Base-by-base conservation (phyloP, 2,888 invertebrate genomes). In the Idaea straminata region DNA sequence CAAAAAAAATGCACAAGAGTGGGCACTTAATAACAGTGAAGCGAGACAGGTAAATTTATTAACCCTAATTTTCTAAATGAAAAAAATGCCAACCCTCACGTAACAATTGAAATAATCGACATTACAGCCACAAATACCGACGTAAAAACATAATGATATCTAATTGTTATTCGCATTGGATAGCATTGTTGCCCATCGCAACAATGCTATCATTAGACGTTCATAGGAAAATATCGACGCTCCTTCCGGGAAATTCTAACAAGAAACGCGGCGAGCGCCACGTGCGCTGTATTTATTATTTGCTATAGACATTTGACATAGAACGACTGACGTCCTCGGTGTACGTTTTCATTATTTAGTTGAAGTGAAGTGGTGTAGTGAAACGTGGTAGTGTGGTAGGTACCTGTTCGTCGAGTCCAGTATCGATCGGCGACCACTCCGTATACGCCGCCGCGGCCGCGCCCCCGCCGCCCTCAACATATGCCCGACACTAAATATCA, bases 331-430 rank as follows among this genome's bases (percentile, higher is more conserved):
- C 62, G 66, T 69, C 67, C 61, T 67, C 64, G 67, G 69, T 78
- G 81, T 85, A 81, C 79, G 82, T 80, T 85, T 89, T 85, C 85
- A 89, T 90, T 89, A 90, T 89, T 89, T 86, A 90, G 83, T 83
- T 83, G 80, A 25, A 25, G 25, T 25, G 25, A 25, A 25, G 25
- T 25, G 25, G 25, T 25, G 25, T 80, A 83, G 79, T 80, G 76
- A 80, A 83, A 79, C 75, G 66, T 62, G 66, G 65, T 59, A 66
- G 66, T 66, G 62, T 60, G 67, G 69, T 67, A 25, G 25, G 69
- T 69, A 74, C 81, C 85, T 84, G 83, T 25, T 25, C 25, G 25
- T 25, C 25, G 25, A 25, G 25, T 79, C 84, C 84, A 77, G 77
- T 75, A 84, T 83, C 83, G 80, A 73, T 77, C 77, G 68, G 59